Evolutionary conservation across 2,113 vertebrate genomes (phyloP).

Genomic region (Xiphophorus hellerii): DNA sequence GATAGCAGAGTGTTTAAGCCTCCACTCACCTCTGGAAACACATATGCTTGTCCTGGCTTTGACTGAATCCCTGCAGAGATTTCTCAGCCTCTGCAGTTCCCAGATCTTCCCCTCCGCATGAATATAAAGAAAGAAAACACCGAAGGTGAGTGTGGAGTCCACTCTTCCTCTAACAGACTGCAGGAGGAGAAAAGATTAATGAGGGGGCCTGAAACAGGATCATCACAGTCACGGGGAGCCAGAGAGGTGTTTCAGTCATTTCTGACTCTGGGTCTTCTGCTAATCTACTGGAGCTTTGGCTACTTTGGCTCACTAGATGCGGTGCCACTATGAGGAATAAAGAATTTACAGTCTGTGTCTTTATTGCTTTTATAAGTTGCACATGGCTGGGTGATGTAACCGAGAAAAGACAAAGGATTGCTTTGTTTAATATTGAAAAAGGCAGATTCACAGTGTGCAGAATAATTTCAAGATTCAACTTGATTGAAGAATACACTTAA

Average conservation of each 20-base stretch:
- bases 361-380: conserved; percentile 6
- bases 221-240: conserved; percentile 36
- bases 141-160: conserved; percentile 24
- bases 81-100: conserved; percentile 9
- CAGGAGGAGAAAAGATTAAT: conserved; percentile 53
- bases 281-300: conserved; percentile 41
- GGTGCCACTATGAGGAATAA: conserved; percentile 12
- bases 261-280: conserved; percentile 33
- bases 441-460: background rate
- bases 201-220: conserved; percentile 43
- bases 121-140: conserved; percentile 34
- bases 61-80: conserved; percentile 36
- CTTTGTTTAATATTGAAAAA: background rate
- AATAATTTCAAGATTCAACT: background rate
- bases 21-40: conserved; percentile 28
- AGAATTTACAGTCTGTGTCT: background rate
- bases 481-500: background rate
- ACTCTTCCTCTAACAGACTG: conserved; percentile 14
- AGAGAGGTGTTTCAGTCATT: conserved; percentile 33
- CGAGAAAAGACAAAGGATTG: conserved; percentile 10
- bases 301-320: conserved; percentile 17
- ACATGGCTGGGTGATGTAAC: background rate
- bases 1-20: conserved; percentile 9
- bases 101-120: conserved; percentile 6
- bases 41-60: conserved; percentile 21